Percentiles rank a stretch among this genome's conserved stretches.
These are phyloP conservation scores for Ricordea florida DNA, from an alignment of 92 coral and sea anemone genomes.

Conservation along the genomic window DNA sequence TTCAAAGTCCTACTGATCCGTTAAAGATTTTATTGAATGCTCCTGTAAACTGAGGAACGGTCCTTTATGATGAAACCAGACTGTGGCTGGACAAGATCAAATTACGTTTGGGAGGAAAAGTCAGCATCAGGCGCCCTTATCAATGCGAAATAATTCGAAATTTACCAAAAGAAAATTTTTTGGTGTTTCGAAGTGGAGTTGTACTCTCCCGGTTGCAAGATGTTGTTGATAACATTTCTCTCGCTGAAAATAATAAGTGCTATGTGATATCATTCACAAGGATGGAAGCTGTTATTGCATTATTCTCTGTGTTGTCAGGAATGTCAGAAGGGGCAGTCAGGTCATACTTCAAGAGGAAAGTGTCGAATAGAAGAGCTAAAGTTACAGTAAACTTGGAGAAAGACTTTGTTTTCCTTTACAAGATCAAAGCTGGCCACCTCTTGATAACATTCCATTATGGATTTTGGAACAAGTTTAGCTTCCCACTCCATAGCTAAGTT, in stretches of 20 bases:
- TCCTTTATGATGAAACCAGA: too few species aligned
- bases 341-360: conserved; percentile 36
- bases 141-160: too few species aligned
- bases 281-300: conserved; percentile 24
- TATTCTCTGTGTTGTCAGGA: conserved; percentile 42
- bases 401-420: conserved; percentile 56
- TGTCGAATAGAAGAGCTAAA: conserved; percentile 53
- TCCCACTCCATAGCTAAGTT: too few species aligned
- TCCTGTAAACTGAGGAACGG: too few species aligned
- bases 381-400: conserved; percentile 53
- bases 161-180: too few species aligned
- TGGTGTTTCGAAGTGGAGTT: conserved; percentile 8
- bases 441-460: conserved; percentile 32
- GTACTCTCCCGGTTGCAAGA: too few species aligned
- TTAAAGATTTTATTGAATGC: too few species aligned
- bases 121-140: too few species aligned
- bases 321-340: conserved; percentile 21
- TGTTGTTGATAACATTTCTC: conserved; percentile 34
- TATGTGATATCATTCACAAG: conserved; percentile 55
- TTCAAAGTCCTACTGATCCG: too few species aligned
- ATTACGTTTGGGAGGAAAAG: too few species aligned
- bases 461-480: too few species aligned
- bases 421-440: conserved; percentile 49
- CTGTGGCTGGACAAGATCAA: too few species aligned
- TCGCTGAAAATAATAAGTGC: conserved; percentile 52